Conservation (phyloP, 2,113 vertebrate species). For the Phaethon lepturus region DNA sequence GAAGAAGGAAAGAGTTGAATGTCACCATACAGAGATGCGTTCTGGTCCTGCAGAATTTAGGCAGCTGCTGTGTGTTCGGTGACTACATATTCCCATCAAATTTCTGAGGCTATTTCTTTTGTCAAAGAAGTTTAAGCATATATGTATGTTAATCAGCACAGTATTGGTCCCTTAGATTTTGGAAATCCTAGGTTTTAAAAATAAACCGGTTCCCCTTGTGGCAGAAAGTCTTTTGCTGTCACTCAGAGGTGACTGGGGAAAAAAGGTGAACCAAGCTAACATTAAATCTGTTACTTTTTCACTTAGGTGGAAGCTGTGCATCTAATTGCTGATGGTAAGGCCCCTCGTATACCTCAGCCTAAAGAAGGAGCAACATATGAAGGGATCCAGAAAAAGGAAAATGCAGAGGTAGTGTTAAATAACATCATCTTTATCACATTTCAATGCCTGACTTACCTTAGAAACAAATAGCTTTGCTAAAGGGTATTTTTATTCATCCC, state of each 20-base stretch:
- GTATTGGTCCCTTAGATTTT: not conserved
- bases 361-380: constrained; percentile 94
- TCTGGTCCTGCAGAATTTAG: not conserved
- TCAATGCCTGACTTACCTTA: not conserved
- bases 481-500: not conserved
- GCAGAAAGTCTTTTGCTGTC: not conserved
- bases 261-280: not conserved
- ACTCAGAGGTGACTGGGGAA: not conserved
- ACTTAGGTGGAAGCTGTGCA: constrained; percentile 92
- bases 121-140: not conserved
- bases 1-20: not conserved
- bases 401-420: constrained; percentile 83
- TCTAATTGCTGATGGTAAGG: constrained; percentile 92
- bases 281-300: not conserved
- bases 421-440: not conserved
- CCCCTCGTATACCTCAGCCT: constrained; percentile 85
- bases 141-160: not conserved
- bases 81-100: not conserved
- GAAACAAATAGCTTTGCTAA: not conserved
- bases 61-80: not conserved
- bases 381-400: constrained; percentile 95
- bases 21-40: not conserved
- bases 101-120: not conserved
- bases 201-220: not conserved
- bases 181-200: not conserved